Conservation (phyloP, 2,113 vertebrate species). For the Salminus brasiliensis region DNA sequence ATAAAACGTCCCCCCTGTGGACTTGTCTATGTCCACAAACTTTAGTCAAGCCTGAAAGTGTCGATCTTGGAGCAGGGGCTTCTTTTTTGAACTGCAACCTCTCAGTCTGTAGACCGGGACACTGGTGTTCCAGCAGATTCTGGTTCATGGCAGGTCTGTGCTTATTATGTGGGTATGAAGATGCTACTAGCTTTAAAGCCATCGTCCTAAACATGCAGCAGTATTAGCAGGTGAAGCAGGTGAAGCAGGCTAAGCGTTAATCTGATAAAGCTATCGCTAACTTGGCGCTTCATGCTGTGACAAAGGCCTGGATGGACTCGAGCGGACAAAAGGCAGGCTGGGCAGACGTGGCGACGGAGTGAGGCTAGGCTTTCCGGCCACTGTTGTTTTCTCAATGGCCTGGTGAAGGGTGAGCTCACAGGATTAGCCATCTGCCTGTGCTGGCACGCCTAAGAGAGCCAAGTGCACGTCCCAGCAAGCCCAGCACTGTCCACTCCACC, state of each 20-base stretch:
- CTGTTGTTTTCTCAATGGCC: conserved; percentile 20
- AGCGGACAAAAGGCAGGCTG: neutral
- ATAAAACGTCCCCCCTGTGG: too few species aligned
- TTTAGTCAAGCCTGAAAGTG: too few species aligned
- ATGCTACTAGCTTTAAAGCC: too few species aligned
- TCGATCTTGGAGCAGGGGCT: too few species aligned
- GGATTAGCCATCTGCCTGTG: conserved; percentile 52
- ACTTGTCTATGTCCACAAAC: too few species aligned
- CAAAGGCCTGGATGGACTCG: neutral
- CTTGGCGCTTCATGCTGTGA: neutral
- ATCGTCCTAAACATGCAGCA: too few species aligned
- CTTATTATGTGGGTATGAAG: too few species aligned
- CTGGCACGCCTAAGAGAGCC: conserved; percentile 27
- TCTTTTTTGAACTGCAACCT: too few species aligned
- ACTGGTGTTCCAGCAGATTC: too few species aligned
- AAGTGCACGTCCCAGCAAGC: conserved; percentile 33
- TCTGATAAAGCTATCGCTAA: neutral
- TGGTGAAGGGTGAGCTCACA: conserved; percentile 6
- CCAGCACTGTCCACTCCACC: conserved; percentile 4
- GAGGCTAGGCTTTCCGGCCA: conserved; percentile 10
- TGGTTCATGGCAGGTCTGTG: neutral
- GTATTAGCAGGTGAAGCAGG: neutral
- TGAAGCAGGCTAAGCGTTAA: neutral
- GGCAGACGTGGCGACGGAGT: neutral
- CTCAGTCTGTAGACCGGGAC: too few species aligned